Evolutionary conservation across 2,888 invertebrate genomes (phyloP), one percentile per base, ranked within the genome.

Genomic region (Pherbina coryleti): DNA sequence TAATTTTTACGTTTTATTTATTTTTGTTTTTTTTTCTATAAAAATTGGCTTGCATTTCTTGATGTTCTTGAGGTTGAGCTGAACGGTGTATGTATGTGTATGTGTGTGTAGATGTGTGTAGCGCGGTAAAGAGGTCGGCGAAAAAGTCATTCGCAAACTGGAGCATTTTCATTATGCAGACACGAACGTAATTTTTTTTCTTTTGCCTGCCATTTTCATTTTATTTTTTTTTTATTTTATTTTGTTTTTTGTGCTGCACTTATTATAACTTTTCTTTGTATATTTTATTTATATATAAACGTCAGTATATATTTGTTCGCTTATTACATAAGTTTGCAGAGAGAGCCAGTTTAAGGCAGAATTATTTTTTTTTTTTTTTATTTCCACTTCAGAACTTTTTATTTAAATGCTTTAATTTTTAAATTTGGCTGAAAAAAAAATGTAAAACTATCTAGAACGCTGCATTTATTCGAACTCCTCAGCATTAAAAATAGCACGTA

Each of bases 91-190:
- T 28, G 14, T 62, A 49, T 11, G 51, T 22, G 14, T 69, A 19
- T 17, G 25, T 69, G 44, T 44, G 44, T 44, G 44, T 14, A 14
- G 11, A 2, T 44, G 1, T 44, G 44, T 44, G 44, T 44, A 14
- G 2, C 7, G 44, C 44, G 14, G 44, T 4, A 44, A 44, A 44
- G 60, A 28, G 25, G 28, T 60, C 25, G 60, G 11, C 25, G 22
- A 60, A 60, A 60, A 60, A 60, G 22, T 60, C 25, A 28, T 60
- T 60, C 28, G 25, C 60, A 60, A 60, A 44, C 44, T 44, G 44
- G 44, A 44, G 44, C 44, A 44, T 44, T 44, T 44, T 44, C 51
- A 69, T 69, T 69, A 69, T 69, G 69, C 69, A 69, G 69, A 69
- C 69, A 69, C 69, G 69, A 51, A 69, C 49, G 69, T 64, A 31